Evolutionary conservation across 2,888 invertebrate genomes (phyloP).

Genomic region (Prosopocoilus inquinatus): DNA sequence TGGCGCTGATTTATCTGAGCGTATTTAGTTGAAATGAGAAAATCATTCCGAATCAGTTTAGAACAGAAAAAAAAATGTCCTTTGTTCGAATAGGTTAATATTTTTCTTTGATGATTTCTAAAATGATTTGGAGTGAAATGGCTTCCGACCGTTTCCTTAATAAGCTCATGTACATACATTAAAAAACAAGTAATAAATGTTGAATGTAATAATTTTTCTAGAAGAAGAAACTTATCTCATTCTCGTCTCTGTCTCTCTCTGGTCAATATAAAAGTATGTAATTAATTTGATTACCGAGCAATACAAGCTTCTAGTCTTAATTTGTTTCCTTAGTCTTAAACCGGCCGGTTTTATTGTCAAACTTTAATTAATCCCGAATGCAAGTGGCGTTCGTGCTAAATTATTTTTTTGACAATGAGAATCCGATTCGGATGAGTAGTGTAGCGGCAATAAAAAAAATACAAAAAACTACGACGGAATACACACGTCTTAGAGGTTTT

Average conservation of each 20-base stretch:
- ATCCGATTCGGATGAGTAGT: slow-evolving; percentile 22
- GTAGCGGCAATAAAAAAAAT: slow-evolving; percentile 29
- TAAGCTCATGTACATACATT: not conserved
- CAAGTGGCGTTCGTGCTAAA: not conserved
- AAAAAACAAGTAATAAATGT: slow-evolving; percentile 5
- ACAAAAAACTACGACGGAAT: not conserved
- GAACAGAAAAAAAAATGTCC: no score
- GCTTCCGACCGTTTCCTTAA: no score
- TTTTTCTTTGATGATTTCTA: no score
- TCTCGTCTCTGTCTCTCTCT: slow-evolving; percentile 21
- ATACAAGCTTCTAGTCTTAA: slow-evolving; percentile 22
- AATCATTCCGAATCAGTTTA: no score
- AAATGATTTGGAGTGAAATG: no score
- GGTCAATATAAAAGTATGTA: slow-evolving; percentile 25
- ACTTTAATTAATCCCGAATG: not conserved
- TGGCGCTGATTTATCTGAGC: no score
- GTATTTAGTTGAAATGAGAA: no score
- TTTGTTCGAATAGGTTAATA: no score
- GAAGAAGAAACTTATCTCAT: slow-evolving; percentile 9
- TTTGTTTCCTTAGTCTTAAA: slow-evolving; percentile 4
- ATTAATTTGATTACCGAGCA: slow-evolving; percentile 25
- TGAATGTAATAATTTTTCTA: not conserved
- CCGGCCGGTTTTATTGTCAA: not conserved
- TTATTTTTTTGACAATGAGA: not conserved
- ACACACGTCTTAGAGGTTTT: no score